phyloP scores from a whole-genome alignment of 2,797 vertebrate genomes.

The Telmatherina bonti region DNA sequence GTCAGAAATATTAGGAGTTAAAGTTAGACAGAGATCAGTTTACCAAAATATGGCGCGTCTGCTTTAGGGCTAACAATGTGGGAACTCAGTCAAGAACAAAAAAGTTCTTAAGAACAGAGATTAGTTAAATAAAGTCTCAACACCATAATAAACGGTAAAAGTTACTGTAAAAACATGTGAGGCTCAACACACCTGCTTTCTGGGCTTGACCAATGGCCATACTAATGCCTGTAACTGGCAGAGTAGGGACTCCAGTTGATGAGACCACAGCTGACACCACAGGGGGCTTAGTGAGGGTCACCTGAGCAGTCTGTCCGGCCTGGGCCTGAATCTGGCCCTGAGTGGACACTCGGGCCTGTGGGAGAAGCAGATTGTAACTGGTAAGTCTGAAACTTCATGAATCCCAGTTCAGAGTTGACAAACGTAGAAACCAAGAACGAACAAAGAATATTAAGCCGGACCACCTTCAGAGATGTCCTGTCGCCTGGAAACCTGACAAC shows the following conservation, averaged over 20 bases:
- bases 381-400: neutral
- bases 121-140: neutral
- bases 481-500: neutral
- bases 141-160: neutral
- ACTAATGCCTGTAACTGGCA: slow-evolving; percentile 90
- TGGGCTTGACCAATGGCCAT: slow-evolving; percentile 89
- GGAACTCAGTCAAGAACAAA: neutral
- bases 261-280: slow-evolving; percentile 92
- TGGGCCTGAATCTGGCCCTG: slow-evolving; percentile 82
- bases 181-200: slow-evolving; percentile 82
- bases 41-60: no score
- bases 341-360: slow-evolving; percentile 86
- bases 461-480: neutral
- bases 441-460: neutral
- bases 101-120: slow-evolving; percentile 1
- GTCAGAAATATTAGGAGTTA: no score
- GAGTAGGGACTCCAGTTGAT: slow-evolving; percentile 88
- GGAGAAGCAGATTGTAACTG: neutral
- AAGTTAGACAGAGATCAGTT: no score
- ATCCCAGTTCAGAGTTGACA: neutral
- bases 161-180: neutral
- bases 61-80: neutral
- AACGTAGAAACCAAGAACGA: neutral
- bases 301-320: slow-evolving; percentile 87
- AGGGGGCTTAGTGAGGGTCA: slow-evolving; percentile 90